A percentile compares a stretch with the other conserved stretches of the same genome.
phyloP scores from a whole-genome alignment of 1,140 invertebrate species.

The Ooceraea biroi region DNA sequence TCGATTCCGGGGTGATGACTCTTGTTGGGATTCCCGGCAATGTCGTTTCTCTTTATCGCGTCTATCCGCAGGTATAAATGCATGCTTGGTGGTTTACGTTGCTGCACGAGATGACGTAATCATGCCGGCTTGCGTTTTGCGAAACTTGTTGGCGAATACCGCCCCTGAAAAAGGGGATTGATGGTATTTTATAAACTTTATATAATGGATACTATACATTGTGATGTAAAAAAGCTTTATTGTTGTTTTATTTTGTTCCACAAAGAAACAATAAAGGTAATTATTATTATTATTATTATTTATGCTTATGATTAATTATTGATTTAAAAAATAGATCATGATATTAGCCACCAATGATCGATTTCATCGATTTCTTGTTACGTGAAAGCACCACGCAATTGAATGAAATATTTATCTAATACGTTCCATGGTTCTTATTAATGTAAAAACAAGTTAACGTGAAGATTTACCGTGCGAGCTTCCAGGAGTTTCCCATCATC shows the following conservation, averaged over 20 bases:
- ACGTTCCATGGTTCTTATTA: neutral
- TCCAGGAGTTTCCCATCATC: conserved; percentile 15
- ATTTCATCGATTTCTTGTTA: neutral
- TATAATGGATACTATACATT: neutral
- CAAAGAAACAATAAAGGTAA: conserved; percentile 1
- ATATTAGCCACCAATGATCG: too few species aligned
- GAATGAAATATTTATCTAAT: too few species aligned
- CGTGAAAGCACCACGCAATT: too few species aligned
- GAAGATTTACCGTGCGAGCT: conserved; percentile 24
- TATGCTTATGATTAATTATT: too few species aligned
- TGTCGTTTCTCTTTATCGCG: conserved; percentile 46
- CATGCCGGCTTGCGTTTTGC: neutral
- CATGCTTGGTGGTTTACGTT: neutral
- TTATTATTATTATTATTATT: too few species aligned
- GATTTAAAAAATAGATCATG: too few species aligned
- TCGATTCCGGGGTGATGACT: conserved; percentile 53
- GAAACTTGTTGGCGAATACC: neutral
- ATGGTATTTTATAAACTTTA: conserved; percentile 1
- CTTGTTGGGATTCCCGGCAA: conserved; percentile 2
- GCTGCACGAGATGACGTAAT: neutral
- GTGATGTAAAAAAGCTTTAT: neutral
- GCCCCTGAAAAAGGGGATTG: neutral
- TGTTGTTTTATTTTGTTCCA: neutral
- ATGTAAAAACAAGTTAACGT: neutral
- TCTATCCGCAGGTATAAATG: conserved; percentile 14